Conservation (phyloP, 2,113 vertebrate species). For the Beaufortia kweichowensis region DNA sequence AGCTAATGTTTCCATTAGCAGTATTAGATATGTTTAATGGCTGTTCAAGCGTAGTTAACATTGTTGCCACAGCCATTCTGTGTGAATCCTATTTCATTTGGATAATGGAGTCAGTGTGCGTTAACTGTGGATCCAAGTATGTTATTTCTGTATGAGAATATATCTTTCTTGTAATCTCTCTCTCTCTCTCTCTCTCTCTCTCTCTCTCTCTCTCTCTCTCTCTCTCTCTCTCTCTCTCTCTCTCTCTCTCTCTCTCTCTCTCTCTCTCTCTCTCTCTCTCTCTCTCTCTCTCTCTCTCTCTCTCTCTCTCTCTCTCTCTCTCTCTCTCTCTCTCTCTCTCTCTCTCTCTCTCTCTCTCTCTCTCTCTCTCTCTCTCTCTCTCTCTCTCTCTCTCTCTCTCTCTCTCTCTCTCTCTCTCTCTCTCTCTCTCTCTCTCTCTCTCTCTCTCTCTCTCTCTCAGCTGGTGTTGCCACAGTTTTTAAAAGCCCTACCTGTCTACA, state of each 20-base stretch:
- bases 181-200: no score
- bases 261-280: not conserved
- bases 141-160: not conserved
- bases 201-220: not conserved
- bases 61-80: not conserved
- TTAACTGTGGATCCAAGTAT: not conserved
- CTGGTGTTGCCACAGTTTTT: conserved; percentile 77
- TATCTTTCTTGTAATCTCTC: not conserved
- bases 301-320: not conserved
- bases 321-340: not conserved
- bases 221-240: not conserved
- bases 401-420: not conserved
- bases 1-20: not conserved
- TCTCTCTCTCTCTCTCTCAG: conserved; percentile 52
- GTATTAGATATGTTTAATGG: not conserved
- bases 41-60: not conserved
- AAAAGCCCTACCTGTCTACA: conserved; percentile 73
- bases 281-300: not conserved
- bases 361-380: not conserved
- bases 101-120: not conserved
- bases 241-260: not conserved
- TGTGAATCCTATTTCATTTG: not conserved
- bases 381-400: not conserved
- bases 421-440: not conserved
- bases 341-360: not conserved